phyloP scores from a whole-genome alignment of 2,888 invertebrate species.

The Phyllotreta cruciferae region DNA sequence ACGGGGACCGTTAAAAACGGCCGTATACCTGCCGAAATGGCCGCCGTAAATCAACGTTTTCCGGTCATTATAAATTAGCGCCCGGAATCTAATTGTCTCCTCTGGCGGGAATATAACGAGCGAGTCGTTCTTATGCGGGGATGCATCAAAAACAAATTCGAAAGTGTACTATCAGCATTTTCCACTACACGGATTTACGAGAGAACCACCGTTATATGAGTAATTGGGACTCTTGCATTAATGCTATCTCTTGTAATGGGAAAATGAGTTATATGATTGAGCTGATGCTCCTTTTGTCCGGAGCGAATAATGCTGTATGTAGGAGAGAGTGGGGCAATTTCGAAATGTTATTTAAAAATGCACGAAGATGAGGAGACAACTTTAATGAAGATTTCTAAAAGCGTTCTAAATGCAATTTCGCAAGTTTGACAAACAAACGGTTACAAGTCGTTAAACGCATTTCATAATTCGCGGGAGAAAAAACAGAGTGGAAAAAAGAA shows the following conservation, averaged over 20 bases:
- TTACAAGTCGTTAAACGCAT: too few relatives aligned
- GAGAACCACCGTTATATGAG: constrained; percentile 27
- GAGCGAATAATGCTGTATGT: too few relatives aligned
- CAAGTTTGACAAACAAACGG: too few relatives aligned
- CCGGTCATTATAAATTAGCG: constrained; percentile 22
- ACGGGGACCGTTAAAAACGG: constrained; percentile 3
- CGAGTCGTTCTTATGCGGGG: constrained; percentile 18
- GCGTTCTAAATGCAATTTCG: too few relatives aligned
- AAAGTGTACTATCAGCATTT: constrained; percentile 33
- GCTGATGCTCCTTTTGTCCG: too few relatives aligned
- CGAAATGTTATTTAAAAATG: too few relatives aligned
- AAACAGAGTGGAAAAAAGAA: too few relatives aligned
- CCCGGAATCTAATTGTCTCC: constrained; percentile 21
- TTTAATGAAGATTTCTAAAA: too few relatives aligned
- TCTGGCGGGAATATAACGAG: constrained; percentile 19
- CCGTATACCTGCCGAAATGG: background rate
- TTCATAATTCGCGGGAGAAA: too few relatives aligned
- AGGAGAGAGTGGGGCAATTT: too few relatives aligned
- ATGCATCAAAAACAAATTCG: constrained; percentile 37
- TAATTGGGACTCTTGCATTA: constrained; percentile 32
- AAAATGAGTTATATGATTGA: too few relatives aligned
- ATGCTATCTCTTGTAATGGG: background rate
- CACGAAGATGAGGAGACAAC: too few relatives aligned
- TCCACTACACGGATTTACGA: constrained; percentile 28
- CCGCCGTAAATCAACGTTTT: constrained; percentile 10